These are phyloP conservation scores for Erpornis zantholeuca DNA, from an alignment of 2,113 vertebrate genomes.

Conservation along the genomic window DNA sequence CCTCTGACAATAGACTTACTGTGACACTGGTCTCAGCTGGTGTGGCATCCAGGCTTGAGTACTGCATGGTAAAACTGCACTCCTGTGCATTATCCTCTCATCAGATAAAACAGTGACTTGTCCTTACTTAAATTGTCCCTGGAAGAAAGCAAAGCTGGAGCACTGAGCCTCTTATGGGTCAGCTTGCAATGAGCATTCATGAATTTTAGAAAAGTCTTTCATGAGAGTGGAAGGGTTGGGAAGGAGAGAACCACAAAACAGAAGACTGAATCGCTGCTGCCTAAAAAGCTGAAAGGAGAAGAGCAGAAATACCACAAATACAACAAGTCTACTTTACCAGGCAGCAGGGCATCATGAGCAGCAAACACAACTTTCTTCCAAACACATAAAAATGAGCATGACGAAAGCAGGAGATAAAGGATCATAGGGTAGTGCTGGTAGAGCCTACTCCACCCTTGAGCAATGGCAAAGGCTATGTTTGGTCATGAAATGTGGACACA, in stretches of 20 bases:
- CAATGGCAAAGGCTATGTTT: constrained; percentile 3
- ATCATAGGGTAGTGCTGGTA: not conserved
- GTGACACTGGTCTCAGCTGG: not conserved
- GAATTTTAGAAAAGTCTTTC: not conserved
- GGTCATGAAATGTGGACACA: not conserved
- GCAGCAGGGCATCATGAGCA: not conserved
- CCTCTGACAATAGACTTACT: not conserved
- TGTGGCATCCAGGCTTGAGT: not conserved
- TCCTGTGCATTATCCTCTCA: not conserved
- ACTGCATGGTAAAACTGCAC: not conserved
- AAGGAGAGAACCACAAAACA: not conserved
- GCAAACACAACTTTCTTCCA: not conserved
- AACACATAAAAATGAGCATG: not conserved
- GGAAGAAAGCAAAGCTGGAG: not conserved
- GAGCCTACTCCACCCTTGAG: not conserved
- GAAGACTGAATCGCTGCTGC: not conserved
- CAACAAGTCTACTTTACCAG: not conserved
- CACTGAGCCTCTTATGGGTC: not conserved
- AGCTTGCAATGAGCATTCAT: not conserved
- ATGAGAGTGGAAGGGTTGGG: not conserved
- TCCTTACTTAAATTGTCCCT: not conserved
- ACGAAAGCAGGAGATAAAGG: not conserved
- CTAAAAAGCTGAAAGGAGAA: not conserved
- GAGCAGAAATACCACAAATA: not conserved
- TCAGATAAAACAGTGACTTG: not conserved